Base-by-base conservation (phyloP, 2,888 invertebrate species). In the Papilio elwesi region DNA sequence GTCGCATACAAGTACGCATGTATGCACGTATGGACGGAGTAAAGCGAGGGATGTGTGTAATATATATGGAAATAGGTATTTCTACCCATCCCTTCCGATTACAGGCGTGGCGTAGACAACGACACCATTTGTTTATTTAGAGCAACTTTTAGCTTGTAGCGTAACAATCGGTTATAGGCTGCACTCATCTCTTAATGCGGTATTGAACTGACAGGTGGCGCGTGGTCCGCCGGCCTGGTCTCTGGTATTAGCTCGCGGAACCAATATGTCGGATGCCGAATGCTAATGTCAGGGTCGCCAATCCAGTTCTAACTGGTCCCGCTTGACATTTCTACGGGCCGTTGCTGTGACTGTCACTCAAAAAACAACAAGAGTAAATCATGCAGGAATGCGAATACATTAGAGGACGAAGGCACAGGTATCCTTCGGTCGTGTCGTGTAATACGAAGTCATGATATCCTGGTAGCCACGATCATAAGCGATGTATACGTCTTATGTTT, bases 221-320 rank as follows among this genome's bases (percentile, higher is more conserved):
- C 55, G 74, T 72, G 70, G 68, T 70, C 59, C 53, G 47, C 49
- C 9, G 36, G 11, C 11, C 51, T 43, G 57, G 38, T 62, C 59
- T 66, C 71, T 74, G 76, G 79, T 75, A 78, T 83, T 85, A 83
- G 84, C 79, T 86, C 75, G 80, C 86, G 87, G 85, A 87, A 85
- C 83, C 77, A 75, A 81, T 74, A 75, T 77, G 43, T 64, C 68
- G 68, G 63, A 36, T 69, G 69, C 68, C 69, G 76, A 80, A 78
- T 75, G 81, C 79, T 85, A 88, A 88, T 88, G 88, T 88, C 88
- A 88, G 55, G 88, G 88, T 76, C 87, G 73, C 78, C 71, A 74
- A 78, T 62, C 82, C 82, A 75, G 80, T 81, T 82, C 83, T 82
- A 87, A 86, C 86, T 83, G 83, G 86, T 82, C 82, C 80, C 79